Evolutionary conservation across 2,888 invertebrate genomes (phyloP).

Genomic region (Agriotes lineatus): DNA sequence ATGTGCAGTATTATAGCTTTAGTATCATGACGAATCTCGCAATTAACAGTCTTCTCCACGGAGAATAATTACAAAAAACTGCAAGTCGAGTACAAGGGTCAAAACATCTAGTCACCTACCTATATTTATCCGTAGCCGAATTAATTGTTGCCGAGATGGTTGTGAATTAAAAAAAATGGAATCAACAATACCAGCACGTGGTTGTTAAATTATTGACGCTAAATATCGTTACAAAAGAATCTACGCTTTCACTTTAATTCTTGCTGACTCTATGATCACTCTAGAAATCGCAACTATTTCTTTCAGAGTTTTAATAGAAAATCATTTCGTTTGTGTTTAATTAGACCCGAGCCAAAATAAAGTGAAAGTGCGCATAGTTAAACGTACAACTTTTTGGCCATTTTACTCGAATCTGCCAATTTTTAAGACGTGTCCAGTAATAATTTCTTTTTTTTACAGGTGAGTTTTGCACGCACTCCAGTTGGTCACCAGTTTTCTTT

Average conservation of each 20-base stretch:
- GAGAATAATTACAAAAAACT: too few species aligned
- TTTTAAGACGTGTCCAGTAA: too few species aligned
- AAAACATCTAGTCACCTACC: too few species aligned
- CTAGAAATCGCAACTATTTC: background rate
- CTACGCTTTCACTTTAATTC: background rate
- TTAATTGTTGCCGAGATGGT: too few species aligned
- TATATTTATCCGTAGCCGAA: too few species aligned
- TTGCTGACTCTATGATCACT: background rate
- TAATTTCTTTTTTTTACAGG: conserved; percentile 20
- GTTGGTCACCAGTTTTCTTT: background rate
- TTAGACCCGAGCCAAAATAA: background rate
- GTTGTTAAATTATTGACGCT: background rate
- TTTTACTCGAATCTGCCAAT: too few species aligned
- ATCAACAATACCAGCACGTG: background rate
- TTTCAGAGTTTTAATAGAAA: background rate
- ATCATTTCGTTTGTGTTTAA: conserved; percentile 3
- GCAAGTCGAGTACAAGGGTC: too few species aligned
- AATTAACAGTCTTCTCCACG: too few species aligned
- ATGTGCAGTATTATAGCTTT: too few species aligned
- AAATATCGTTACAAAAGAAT: conserved; percentile 1
- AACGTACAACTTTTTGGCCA: background rate
- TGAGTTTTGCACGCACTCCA: background rate
- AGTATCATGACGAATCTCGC: too few species aligned
- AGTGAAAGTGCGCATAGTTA: background rate
- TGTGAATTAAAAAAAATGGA: too few species aligned